phyloP scores from a whole-genome alignment of 2,113 vertebrate species.

The Ginglymostoma cirratum region DNA sequence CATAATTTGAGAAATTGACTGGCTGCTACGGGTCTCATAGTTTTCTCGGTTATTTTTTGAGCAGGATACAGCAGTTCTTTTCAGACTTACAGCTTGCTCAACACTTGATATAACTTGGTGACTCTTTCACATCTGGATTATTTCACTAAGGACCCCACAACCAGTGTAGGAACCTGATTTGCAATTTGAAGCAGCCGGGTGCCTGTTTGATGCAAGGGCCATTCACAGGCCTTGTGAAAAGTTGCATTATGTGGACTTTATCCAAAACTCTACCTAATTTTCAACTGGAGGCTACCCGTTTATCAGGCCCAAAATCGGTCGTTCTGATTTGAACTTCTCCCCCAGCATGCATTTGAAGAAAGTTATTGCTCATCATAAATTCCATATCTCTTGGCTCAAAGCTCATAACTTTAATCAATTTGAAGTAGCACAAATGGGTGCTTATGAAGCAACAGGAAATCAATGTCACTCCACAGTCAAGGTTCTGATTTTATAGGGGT shows the following conservation, averaged over 20 bases:
- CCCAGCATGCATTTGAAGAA: background rate
- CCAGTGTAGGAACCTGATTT: background rate
- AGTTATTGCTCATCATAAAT: constrained; percentile 35
- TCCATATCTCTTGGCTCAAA: constrained; percentile 11
- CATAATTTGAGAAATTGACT: background rate
- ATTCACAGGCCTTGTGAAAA: background rate
- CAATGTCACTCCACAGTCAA: constrained; percentile 29
- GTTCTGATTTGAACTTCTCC: background rate
- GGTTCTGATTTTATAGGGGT: constrained; percentile 32
- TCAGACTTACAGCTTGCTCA: background rate
- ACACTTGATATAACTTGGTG: background rate
- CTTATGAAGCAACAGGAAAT: constrained; percentile 31
- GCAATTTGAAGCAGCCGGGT: background rate
- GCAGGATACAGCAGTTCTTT: background rate
- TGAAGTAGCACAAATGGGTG: constrained; percentile 31
- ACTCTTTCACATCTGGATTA: background rate
- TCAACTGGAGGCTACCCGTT: background rate
- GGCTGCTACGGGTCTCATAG: too few species aligned
- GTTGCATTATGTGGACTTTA: background rate
- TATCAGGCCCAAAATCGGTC: background rate
- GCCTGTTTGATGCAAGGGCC: background rate
- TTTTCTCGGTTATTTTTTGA: background rate
- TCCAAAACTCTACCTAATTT: background rate
- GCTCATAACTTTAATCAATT: constrained; percentile 38
- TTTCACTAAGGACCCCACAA: background rate